A percentile compares a stretch with the other conserved stretches of the same genome.
phyloP scores from a whole-genome alignment of 2,113 vertebrate genomes.

The Salvelinus sp. region DNA sequence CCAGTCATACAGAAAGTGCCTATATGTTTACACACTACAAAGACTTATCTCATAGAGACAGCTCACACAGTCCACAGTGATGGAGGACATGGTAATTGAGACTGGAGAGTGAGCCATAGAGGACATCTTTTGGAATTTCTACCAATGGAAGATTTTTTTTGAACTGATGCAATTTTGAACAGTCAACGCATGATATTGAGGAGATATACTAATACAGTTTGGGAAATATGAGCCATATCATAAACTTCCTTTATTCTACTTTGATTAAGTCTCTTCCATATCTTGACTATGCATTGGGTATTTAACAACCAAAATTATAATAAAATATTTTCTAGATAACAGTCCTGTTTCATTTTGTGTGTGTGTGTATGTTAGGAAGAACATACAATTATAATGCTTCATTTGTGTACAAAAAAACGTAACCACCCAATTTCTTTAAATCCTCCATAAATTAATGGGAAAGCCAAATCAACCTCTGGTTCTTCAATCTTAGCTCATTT shows the following conservation, averaged over 20 bases:
- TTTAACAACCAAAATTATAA: conserved; percentile 41
- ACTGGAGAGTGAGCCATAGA: conserved; percentile 6
- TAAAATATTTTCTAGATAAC: conserved; percentile 65
- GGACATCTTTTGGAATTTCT: neutral
- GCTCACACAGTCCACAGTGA: neutral
- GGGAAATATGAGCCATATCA: conserved; percentile 62
- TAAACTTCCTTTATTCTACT: neutral
- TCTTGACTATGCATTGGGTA: conserved; percentile 27
- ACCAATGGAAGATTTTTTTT: conserved; percentile 8
- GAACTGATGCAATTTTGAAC: conserved; percentile 39
- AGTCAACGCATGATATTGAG: conserved; percentile 47
- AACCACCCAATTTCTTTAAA: too few species aligned
- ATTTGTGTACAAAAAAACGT: too few species aligned
- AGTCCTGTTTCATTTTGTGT: neutral
- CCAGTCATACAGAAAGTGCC: neutral
- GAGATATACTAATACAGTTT: conserved; percentile 30
- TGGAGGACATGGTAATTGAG: neutral
- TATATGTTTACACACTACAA: conserved; percentile 17
- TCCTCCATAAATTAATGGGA: too few species aligned
- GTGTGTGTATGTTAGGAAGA: neutral
- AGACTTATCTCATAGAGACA: conserved; percentile 1
- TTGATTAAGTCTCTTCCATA: conserved; percentile 5
- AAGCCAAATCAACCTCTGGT: too few species aligned
- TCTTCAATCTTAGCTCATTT: too few species aligned
- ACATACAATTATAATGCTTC: too few species aligned